These are phyloP conservation scores for Motacilla tschutschensis DNA, from an alignment of 2,113 vertebrate genomes.

Conservation along the genomic window DNA sequence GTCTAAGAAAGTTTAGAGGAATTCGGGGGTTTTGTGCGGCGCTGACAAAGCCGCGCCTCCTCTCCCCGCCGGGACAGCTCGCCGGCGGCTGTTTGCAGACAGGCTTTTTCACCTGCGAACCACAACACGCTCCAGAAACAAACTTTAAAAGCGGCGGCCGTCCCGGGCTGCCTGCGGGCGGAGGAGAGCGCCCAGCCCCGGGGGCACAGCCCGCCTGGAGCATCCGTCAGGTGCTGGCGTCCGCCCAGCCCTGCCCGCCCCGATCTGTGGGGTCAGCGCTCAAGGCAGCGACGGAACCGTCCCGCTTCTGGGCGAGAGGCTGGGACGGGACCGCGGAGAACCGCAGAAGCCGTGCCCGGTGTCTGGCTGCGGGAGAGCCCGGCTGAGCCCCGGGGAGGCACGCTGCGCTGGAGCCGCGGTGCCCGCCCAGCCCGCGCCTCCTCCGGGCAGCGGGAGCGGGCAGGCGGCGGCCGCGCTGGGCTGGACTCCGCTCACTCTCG, in stretches of 20 bases:
- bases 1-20: slow-evolving; percentile 87
- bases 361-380: neutral
- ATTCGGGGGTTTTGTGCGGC: slow-evolving; percentile 81
- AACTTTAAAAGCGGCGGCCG: slow-evolving; percentile 31
- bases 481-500: slow-evolving; percentile 2
- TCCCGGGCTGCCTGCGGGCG: neutral
- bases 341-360: neutral
- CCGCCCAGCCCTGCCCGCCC: neutral
- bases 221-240: neutral
- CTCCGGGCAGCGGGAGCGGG: neutral
- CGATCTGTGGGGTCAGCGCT: neutral
- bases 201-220: neutral
- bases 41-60: slow-evolving; percentile 78
- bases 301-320: neutral
- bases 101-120: slow-evolving; percentile 86
- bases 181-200: neutral
- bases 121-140: slow-evolving; percentile 77
- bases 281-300: neutral
- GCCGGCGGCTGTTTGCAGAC: slow-evolving; percentile 86
- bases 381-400: neutral
- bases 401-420: neutral
- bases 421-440: neutral
- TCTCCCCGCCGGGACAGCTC: slow-evolving; percentile 70
- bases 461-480: neutral
- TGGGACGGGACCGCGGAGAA: neutral